These are phyloP conservation scores for Nomada goodeniana DNA, from an alignment of 2,888 invertebrate genomes.

Conservation along the genomic window DNA sequence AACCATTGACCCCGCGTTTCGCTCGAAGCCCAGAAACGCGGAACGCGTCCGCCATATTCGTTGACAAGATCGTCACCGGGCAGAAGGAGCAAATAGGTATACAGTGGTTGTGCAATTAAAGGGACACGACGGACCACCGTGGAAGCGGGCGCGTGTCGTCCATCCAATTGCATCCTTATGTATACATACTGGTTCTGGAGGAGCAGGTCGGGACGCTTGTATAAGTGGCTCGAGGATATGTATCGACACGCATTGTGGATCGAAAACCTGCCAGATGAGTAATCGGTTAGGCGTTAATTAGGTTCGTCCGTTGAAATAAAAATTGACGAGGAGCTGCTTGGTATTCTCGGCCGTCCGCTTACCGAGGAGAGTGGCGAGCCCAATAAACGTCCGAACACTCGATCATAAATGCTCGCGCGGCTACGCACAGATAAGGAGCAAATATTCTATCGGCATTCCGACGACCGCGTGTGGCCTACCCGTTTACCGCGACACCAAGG, in stretches of 20 bases:
- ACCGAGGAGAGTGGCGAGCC: background rate
- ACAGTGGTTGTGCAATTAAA: no score
- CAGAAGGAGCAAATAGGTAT: no score
- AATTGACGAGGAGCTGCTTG: background rate
- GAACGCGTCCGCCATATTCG: background rate
- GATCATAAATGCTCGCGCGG: constrained; percentile 33
- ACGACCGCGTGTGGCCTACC: constrained; percentile 15
- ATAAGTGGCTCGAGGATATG: constrained; percentile 3
- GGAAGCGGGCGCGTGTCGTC: constrained; percentile 67
- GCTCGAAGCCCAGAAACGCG: background rate
- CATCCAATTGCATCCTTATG: constrained; percentile 58
- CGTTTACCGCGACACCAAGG: constrained; percentile 62
- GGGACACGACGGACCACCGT: constrained; percentile 67
- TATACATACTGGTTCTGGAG: constrained; percentile 9
- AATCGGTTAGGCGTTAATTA: constrained; percentile 10
- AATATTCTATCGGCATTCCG: constrained; percentile 46
- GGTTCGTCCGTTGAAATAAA: background rate
- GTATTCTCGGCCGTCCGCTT: background rate
- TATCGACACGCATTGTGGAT: background rate
- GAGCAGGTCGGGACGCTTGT: constrained; percentile 8
- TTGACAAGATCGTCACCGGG: no score
- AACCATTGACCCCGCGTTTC: constrained; percentile 2
- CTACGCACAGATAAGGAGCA: constrained; percentile 29
- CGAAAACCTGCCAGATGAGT: constrained; percentile 3
- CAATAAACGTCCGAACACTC: constrained; percentile 34